Conservation (phyloP, 2,113 vertebrate species). For the Anhinga anhinga region DNA sequence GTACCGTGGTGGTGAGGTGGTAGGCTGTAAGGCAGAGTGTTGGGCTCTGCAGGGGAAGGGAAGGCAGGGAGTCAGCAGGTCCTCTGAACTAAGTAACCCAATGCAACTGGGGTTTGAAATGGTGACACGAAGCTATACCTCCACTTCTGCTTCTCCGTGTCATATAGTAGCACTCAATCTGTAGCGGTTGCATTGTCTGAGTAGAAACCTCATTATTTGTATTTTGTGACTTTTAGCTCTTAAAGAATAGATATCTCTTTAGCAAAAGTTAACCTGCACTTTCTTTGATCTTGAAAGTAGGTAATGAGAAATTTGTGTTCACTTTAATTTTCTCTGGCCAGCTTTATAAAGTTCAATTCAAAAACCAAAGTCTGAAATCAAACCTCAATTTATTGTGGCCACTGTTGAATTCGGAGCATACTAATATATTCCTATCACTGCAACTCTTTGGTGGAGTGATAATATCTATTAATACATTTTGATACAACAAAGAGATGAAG, state of each 20-base stretch:
- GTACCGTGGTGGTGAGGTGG: not conserved
- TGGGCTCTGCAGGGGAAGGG: not conserved
- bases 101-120: not conserved
- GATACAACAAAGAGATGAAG: not conserved
- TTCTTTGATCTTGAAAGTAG: not conserved
- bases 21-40: not conserved
- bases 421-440: not conserved
- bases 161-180: not conserved
- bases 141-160: not conserved
- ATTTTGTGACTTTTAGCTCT: not conserved
- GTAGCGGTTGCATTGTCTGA: not conserved
- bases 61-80: not conserved
- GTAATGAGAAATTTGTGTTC: not conserved
- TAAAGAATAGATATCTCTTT: not conserved
- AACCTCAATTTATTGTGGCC: not conserved
- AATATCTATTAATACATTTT: accelerated
- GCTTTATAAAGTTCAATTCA: not conserved
- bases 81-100: not conserved
- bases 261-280: not conserved
- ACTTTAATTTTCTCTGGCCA: not conserved
- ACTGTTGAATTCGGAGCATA: not conserved
- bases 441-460: not conserved
- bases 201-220: not conserved
- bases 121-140: accelerated
- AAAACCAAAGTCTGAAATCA: not conserved